Evolutionary conservation across 1,140 invertebrate species (phyloP).

Genomic region (Phthorimaea operculella): DNA sequence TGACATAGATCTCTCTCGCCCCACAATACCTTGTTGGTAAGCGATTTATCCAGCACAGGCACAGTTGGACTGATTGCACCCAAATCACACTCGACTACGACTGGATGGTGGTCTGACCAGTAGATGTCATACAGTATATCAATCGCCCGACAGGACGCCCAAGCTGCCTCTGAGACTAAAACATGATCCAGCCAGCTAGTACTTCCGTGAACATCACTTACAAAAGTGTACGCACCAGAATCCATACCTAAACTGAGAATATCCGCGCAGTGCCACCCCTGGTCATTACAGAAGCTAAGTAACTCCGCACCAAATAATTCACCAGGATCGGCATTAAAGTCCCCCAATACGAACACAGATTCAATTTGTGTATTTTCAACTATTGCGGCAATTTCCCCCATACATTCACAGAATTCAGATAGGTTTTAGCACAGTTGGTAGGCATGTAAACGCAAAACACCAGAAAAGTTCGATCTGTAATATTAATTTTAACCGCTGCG

Average conservation of each 20-base stretch:
- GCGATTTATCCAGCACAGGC: not conserved
- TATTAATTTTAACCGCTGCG: not conserved
- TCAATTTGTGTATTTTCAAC: not conserved
- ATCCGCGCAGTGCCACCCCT: not conserved
- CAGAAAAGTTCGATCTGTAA: not conserved
- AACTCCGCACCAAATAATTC: not conserved
- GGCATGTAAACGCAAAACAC: not conserved
- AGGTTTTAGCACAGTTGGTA: not conserved
- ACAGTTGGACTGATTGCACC: not conserved
- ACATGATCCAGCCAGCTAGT: not conserved
- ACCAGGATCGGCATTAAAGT: constrained; percentile 1
- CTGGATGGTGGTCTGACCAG: not conserved
- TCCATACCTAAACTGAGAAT: not conserved
- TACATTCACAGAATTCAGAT: not conserved
- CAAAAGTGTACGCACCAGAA: constrained; percentile 2
- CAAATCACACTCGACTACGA: not conserved
- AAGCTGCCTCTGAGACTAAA: not conserved
- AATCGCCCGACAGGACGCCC: not conserved
- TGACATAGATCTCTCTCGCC: not conserved
- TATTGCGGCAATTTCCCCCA: constrained; percentile 1
- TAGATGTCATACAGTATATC: not conserved
- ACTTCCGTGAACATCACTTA: constrained; percentile 1
- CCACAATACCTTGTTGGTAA: not conserved
- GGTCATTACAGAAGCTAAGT: not conserved
- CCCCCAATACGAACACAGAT: not conserved